These are phyloP conservation scores for Apolygus lucorum DNA, from an alignment of 1,140 invertebrate genomes.

Conservation along the genomic window DNA sequence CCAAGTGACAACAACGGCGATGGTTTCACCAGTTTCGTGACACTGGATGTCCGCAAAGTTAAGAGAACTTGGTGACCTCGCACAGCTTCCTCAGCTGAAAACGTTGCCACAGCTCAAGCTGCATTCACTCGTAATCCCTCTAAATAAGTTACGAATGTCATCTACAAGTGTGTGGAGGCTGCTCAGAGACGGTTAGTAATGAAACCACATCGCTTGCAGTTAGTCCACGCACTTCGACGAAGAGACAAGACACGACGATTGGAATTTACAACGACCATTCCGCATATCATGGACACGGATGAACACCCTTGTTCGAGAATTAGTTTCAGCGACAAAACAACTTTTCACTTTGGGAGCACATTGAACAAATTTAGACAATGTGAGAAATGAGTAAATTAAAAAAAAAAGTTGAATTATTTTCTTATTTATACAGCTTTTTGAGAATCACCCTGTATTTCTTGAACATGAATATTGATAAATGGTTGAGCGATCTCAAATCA, in stretches of 20 bases:
- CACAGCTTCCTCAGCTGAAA: background rate
- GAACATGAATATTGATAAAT: background rate
- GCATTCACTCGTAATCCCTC: background rate
- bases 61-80: background rate
- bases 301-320: slow-evolving; percentile 11
- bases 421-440: background rate
- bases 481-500: too few relatives aligned
- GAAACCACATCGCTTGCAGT: slow-evolving; percentile 10
- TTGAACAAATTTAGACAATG: too few relatives aligned
- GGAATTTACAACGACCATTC: slow-evolving; percentile 7
- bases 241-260: slow-evolving; percentile 12
- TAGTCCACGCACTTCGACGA: slow-evolving; percentile 8
- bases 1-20: background rate
- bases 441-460: background rate
- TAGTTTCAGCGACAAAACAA: background rate
- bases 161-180: background rate
- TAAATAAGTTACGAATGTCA: background rate
- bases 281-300: slow-evolving; percentile 1
- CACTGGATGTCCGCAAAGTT: background rate
- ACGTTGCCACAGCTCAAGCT: background rate
- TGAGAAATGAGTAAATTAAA: too few relatives aligned
- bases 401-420: too few relatives aligned
- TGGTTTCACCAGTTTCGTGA: background rate
- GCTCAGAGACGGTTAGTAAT: slow-evolving; percentile 14
- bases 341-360: background rate